Base-by-base conservation (phyloP, 1,140 invertebrate species). In the Eriocheir sinensis region DNA sequence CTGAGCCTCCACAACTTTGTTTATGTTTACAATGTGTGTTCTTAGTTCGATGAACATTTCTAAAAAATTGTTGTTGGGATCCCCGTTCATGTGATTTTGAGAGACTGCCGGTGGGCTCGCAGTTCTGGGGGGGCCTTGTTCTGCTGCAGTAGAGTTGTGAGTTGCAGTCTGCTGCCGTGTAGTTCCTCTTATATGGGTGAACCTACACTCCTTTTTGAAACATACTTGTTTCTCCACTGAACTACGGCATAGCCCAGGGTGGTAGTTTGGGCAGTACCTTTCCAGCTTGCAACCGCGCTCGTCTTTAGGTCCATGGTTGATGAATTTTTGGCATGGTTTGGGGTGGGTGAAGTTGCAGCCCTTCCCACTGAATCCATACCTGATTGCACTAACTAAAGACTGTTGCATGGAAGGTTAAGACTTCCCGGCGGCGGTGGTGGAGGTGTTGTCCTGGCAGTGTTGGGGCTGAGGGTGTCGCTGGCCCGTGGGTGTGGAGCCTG, bases 1-100 rank as follows among this genome's bases (percentile, higher is more conserved):
- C 60, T 15, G 60, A n/a, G n/a, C 60, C 60, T 72, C 60, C n/a
- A n/a, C n/a, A 72, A 72, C 60, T 72, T 81, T 81, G 80, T 81
- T 81, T 36, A 81, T n/a, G 34, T 81, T 81, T 15, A 27, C n/a
- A 6, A 81, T 81, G 80, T 30, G n/a, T 30, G 80, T 30, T 81
- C n/a, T 81, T 27, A 81, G 80, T 81, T 81, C 80, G 80, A 81
- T 4, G 80, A 81, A 81, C 4, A 4, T 8, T 36, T 81, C 27
- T 30, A 81, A 81, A 81, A 81, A 81, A 81, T 81, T 4, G 80
- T 81, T 81, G 80, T 36, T 36, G 80, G 27, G n/a, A 15, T 72
- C 27, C 80, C 80, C 80, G 34, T 81, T 27, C 27, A 27, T 8
- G 3, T 81, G 80, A 8, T 81, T n/a, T 81, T 81, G 80, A 8